Conservation (phyloP, 2,888 invertebrate species). For the Tetranychus piercei region DNA sequence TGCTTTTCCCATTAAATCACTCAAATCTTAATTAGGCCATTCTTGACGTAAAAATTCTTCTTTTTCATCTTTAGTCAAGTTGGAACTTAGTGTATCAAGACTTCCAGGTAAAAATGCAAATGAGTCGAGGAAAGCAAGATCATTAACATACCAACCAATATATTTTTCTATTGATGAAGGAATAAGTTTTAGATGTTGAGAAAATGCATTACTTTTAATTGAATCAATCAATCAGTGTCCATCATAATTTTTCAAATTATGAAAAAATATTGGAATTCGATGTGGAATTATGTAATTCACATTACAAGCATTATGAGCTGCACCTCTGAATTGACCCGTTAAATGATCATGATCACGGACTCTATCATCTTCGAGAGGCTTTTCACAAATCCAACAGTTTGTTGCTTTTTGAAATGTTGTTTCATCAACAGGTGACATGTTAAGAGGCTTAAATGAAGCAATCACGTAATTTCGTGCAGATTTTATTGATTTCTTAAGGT, state of each 20-base stretch:
- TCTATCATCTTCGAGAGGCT: background rate
- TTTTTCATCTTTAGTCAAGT: background rate
- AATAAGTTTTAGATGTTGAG: background rate
- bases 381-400: no score
- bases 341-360: no score
- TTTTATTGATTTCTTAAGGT: no score
- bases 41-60: background rate
- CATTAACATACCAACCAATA: background rate
- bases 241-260: background rate
- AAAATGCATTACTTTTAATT: background rate
- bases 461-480: no score
- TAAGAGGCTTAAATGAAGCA: no score
- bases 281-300: background rate
- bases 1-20: background rate
- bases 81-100: background rate
- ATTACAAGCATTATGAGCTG: conserved; percentile 7
- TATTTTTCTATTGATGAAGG: background rate
- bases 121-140: background rate
- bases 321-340: background rate
- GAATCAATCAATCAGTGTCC: background rate
- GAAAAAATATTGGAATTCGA: background rate
- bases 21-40: background rate
- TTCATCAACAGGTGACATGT: no score
- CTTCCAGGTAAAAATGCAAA: background rate
- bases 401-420: no score